Evolutionary conservation across 2,113 vertebrate genomes (phyloP).

Genomic region (Podarcis muralis): DNA sequence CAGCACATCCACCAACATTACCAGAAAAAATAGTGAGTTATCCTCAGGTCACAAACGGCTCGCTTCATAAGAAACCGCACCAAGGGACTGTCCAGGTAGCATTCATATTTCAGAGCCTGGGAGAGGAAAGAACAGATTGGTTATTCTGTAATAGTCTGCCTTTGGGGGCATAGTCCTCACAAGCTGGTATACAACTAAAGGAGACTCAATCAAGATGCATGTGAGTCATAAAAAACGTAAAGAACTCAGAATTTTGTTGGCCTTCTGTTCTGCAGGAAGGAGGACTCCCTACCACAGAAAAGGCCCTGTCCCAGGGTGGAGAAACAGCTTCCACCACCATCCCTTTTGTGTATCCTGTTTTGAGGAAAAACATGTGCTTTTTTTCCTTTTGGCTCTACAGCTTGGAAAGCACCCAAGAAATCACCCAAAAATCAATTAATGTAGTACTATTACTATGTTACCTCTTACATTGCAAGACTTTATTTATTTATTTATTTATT

Average conservation of each 20-base stretch:
- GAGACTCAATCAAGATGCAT: no score
- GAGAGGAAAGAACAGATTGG: neutral
- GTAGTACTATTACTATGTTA: neutral
- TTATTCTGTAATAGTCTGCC: neutral
- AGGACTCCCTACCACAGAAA: no score
- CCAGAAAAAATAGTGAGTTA: constrained; percentile 98
- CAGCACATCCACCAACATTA: constrained; percentile 57
- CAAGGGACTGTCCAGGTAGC: constrained; percentile 96
- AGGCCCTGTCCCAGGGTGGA: no score
- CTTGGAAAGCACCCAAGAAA: neutral
- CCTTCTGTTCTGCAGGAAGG: no score
- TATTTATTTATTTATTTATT: neutral
- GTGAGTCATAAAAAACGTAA: no score
- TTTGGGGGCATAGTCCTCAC: no score
- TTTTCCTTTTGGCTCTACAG: neutral
- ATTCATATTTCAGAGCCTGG: constrained; percentile 96
- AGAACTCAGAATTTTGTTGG: no score
- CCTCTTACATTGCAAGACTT: neutral
- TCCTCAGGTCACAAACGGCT: constrained; percentile 88
- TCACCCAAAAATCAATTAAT: neutral
- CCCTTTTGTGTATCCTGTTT: no score
- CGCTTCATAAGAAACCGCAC: constrained; percentile 94
- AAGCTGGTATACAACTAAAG: no score
- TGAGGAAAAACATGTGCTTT: neutral
- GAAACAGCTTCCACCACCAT: no score